Conservation (phyloP, 2,888 invertebrate species). For the Heterodera filipjevi region DNA sequence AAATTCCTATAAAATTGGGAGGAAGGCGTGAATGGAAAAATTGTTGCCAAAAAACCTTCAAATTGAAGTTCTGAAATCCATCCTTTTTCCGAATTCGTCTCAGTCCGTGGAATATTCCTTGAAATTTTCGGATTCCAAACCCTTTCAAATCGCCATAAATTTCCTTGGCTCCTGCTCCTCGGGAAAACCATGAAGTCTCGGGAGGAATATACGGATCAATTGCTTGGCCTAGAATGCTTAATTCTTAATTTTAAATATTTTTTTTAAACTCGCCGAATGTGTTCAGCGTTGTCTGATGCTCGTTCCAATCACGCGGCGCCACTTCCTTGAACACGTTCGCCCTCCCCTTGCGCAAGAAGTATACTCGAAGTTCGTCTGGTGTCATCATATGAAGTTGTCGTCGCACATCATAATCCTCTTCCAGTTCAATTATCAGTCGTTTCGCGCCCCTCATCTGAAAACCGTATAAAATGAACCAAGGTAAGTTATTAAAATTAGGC, state of each 20-base stretch:
- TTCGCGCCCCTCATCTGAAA: slow-evolving; percentile 58
- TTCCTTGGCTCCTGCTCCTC: slow-evolving; percentile 36
- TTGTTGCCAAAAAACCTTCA: slow-evolving; percentile 44
- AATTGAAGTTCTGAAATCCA: slow-evolving; percentile 58
- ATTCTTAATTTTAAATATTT: no score
- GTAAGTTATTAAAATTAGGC: no score
- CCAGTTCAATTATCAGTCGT: slow-evolving; percentile 55
- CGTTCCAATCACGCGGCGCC: slow-evolving; percentile 56
- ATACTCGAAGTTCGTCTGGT: slow-evolving; percentile 51
- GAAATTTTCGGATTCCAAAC: slow-evolving; percentile 48
- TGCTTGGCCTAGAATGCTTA: no score
- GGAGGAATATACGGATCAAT: slow-evolving; percentile 58
- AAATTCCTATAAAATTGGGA: slow-evolving; percentile 44
- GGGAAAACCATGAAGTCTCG: slow-evolving; percentile 36
- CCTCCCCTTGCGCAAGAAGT: slow-evolving; percentile 51
- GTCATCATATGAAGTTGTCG: slow-evolving; percentile 46
- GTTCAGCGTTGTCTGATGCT: slow-evolving; percentile 56
- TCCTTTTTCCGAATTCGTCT: slow-evolving; percentile 58
- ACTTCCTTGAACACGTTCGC: slow-evolving; percentile 60
- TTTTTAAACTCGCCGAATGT: slow-evolving; percentile 50
- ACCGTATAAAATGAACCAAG: no score
- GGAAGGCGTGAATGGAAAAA: not conserved
- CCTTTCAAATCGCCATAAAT: slow-evolving; percentile 38
- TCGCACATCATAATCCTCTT: slow-evolving; percentile 53
- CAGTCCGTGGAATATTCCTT: slow-evolving; percentile 53